Evolutionary conservation across 2,797 vertebrate genomes (phyloP).

Genomic region (Hapalemur alaotrensis): DNA sequence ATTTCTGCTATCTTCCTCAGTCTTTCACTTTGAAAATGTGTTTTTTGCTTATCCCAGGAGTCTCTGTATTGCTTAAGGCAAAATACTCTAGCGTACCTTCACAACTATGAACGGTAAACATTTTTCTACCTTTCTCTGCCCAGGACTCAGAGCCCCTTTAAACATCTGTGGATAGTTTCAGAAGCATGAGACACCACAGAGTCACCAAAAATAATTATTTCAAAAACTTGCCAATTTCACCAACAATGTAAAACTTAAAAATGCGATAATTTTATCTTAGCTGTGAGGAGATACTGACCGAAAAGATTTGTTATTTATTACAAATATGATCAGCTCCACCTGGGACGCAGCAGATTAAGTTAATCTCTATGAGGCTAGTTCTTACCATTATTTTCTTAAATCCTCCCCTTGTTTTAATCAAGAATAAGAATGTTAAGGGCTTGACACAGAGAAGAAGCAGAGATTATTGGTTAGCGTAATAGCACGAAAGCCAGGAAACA

Average conservation of each 20-base stretch:
- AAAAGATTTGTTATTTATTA: conserved; percentile 4
- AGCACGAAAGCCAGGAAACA: not conserved
- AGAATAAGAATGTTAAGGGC: not conserved
- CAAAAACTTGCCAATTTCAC: not conserved
- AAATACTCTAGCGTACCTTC: not conserved
- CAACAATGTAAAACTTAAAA: not conserved
- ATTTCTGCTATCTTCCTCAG: not conserved
- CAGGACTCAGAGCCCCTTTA: not conserved
- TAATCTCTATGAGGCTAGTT: conserved; percentile 25
- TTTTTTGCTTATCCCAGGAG: conserved; percentile 54
- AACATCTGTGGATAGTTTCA: conserved; percentile 7
- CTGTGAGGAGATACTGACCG: not conserved
- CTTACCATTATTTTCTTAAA: conserved; percentile 41
- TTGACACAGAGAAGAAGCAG: not conserved
- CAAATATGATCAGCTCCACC: not conserved
- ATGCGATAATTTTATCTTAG: not conserved
- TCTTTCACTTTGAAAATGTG: conserved; percentile 53
- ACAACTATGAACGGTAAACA: conserved; percentile 53
- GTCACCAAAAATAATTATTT: not conserved
- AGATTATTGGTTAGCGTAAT: conserved; percentile 34
- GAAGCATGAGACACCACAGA: not conserved
- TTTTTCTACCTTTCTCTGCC: conserved; percentile 36
- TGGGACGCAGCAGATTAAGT: conserved; percentile 30
- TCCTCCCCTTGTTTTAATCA: not conserved
- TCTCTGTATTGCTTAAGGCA: conserved; percentile 44